These are phyloP conservation scores for Drosophila atroscutellata DNA, from an alignment of 2,888 invertebrate genomes.

Conservation along the genomic window DNA sequence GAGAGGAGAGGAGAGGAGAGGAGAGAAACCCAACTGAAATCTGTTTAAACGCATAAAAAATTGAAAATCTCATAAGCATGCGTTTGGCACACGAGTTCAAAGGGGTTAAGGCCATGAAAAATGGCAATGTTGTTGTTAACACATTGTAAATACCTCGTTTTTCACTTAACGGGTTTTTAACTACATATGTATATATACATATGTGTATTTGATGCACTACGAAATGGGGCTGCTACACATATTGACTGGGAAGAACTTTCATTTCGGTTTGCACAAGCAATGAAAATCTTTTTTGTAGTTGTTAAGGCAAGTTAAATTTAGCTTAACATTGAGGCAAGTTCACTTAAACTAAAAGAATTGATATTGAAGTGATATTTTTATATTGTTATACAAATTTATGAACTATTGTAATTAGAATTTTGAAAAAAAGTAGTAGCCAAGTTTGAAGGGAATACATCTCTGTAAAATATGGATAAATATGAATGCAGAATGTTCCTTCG, in stretches of 20 bases:
- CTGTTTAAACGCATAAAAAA: constrained; percentile 83
- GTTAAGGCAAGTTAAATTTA: neutral
- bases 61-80: constrained; percentile 83
- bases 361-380: neutral
- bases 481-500: neutral
- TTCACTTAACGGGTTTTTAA: constrained; percentile 82
- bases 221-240: neutral
- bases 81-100: constrained; percentile 74
- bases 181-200: constrained; percentile 52
- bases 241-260: neutral
- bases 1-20: neutral
- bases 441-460: neutral
- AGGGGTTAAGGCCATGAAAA: constrained; percentile 68
- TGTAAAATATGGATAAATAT: neutral
- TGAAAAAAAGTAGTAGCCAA: neutral
- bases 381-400: neutral
- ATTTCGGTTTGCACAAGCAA: neutral
- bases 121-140: constrained; percentile 82
- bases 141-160: constrained; percentile 83
- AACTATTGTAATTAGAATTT: neutral
- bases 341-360: neutral
- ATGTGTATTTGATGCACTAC: constrained; percentile 25
- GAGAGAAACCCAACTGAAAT: constrained; percentile 58
- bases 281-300: too few species aligned
- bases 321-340: neutral